Percentiles rank a stretch among this genome's conserved stretches.
phyloP scores from a whole-genome alignment of 2,113 vertebrate species.

The Myiagra hebetior region DNA sequence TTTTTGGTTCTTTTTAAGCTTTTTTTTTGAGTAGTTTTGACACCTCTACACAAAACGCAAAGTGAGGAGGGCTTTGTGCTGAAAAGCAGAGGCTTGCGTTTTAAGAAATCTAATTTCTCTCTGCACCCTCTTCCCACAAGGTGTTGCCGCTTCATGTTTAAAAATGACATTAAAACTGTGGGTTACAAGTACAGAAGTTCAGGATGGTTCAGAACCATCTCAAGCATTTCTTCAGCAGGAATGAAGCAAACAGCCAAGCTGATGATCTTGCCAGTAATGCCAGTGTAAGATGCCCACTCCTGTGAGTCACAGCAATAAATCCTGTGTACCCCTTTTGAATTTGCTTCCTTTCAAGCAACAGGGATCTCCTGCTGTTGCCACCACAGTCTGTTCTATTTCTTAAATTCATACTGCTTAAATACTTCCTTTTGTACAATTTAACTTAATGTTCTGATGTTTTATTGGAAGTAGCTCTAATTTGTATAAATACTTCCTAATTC shows the following conservation, averaged over 20 bases:
- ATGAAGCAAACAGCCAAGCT: not conserved
- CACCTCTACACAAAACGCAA: not conserved
- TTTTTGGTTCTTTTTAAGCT: not conserved
- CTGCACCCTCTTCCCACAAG: not conserved
- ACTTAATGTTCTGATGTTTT: not conserved
- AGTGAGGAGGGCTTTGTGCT: not conserved
- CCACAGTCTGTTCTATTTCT: not conserved
- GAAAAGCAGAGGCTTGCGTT: not conserved
- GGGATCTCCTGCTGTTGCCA: not conserved
- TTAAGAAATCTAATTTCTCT: not conserved
- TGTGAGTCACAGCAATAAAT: not conserved
- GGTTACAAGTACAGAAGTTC: not conserved
- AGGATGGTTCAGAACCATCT: not conserved
- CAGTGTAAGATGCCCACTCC: not conserved
- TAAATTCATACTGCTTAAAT: not conserved
- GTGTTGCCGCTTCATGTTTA: not conserved
- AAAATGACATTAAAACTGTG: not conserved
- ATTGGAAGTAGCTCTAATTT: not conserved
- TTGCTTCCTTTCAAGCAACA: not conserved
- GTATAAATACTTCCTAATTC: not conserved
- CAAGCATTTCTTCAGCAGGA: not conserved
- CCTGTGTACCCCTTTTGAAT: not conserved
- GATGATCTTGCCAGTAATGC: not conserved
- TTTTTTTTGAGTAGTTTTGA: not conserved
- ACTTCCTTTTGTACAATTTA: not conserved